Evolutionary conservation across 2,113 vertebrate genomes (phyloP), one percentile per base, ranked within the genome.

Genomic region (Odocoileus virginianus): DNA sequence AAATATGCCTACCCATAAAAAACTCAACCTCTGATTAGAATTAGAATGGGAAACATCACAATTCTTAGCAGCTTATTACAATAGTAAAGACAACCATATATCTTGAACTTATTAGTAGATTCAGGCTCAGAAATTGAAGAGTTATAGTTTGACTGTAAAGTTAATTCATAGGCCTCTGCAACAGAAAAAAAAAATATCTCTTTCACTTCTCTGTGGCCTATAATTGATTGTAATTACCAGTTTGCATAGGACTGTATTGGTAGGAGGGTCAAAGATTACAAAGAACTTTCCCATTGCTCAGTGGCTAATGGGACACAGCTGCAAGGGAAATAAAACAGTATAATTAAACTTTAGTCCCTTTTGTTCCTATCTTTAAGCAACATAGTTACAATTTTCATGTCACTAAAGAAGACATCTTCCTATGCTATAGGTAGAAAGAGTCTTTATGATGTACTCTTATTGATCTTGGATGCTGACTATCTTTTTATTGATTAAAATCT

Each of bases 301-400:
- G 74, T 95, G 91, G 74, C 71, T 98, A 98, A 98, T 97, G 67
- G 67, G 79, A 91, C 60, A 87, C 95, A 98, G 97, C 97, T 98
- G 97, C 97, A 97, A 98, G 82, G 79, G 89, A 98, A 98, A 97
- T 96, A 97, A 97, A 97, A 64, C 60, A 45, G 30, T 97, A 10
- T 97, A 98, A 98, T 98, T 98, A 98, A 98, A 97, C 43, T 96
- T 94, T 71, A 95, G 54, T 95, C 58, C 82, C 45, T 96, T 97
- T 96, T 54, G n/a, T 96, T 95, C 30, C 15, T 95, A 95, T 95
- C 64, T 97, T 96, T 60, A 7, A 9, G 85, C 87, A 85, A 57
- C 67, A 96, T 55, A 96, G 74, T 81, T 82, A 79, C 21, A 97
- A 93, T 97, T 98, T 98, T 97, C 85, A 57, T 96, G 86, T 96